Evolutionary conservation across 1,140 invertebrate species (phyloP), one percentile per base, ranked within the genome.

Genomic region (Luehdorfia chinensis): DNA sequence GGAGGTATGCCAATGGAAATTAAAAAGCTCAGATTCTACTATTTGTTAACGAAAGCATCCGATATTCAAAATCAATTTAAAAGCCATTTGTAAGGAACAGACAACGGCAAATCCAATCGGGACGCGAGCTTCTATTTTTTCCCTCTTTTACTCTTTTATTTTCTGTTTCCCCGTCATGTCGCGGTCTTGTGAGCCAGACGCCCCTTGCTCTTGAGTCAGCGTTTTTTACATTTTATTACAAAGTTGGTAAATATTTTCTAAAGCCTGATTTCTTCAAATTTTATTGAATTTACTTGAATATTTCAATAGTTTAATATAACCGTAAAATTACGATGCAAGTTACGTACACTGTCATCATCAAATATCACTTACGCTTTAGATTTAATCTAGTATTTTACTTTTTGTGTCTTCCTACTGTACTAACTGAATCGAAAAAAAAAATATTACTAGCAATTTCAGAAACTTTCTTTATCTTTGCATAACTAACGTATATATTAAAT

Each of bases 51-150:
- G 59, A 75, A 75, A 74, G 59, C 66, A 61, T 74, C 79, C 67
- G 57, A 79, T 79, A 81, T 83, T 77, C 72, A 80, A 78, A 83
- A 83, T 76, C 78, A 80, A 83, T 83, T 83, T 79, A 73, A 83
- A 85, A 80, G 61, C 71, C 74, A 84, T 84, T 84, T 79, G 78
- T 75, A 80, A 83, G 76, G 74, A 80, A 81, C 78, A 85, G 78
- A 83, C 81, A 85, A 80, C 73, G 70, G 76, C 70, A 81, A 85
- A 83, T 83, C 69, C 76, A 83, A 83, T 83, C 76, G 78, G 64
- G 67, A 68, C 66, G 63, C 60, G 67, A 63, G 66, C 68, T 73
- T 50, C 72, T 63, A 75, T 80, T 75, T 84, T 77, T 70, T 66
- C 61, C 60, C 50, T 47, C 55, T 64, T 73, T 74, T 66, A 50